Base-by-base conservation (phyloP, 1,140 invertebrate genomes). In the Anoplophora glabripennis region DNA sequence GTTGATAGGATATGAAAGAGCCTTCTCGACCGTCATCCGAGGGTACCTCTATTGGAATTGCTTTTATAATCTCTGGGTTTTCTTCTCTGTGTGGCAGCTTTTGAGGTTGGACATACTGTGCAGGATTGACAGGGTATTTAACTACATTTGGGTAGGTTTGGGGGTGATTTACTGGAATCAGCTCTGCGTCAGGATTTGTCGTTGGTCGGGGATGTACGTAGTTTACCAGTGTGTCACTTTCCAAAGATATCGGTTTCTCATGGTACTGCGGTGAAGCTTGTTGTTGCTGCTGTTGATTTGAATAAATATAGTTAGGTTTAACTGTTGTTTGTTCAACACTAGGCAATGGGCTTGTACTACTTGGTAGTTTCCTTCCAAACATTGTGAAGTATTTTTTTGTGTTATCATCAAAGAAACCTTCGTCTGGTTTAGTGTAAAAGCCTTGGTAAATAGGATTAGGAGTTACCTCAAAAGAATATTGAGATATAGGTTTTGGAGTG, bases 301-400 rank as follows among this genome's bases (percentile, higher is more conserved):
- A 28, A 28, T 28, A 28, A 28, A 28, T 28, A 18, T 34, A 10
- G 12, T 59, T 35, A 14, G 55, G 46, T 28, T 49, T 35, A 35
- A 10, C 34, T 7, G 60, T 53, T 3, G 57, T 17, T 12, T 68
- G 42, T 33, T 61, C 42, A 35, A 59, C 53, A 14, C 35, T 40
- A 9, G 69, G 70, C 21, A 74, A 18, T 36, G 80, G 83, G 47
- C 72, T 84, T 17, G 79, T 88, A 67, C 66, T 77, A 59, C 55
- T 74, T 59, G 77, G 62, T 10, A 89, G 66, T 72, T 89, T 89
- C 65, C 88, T 85, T 0, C 88, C 88, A 61, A 89, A 89, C 57
- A 86, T 81, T 18, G 86, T 87, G 61, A 89, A 89, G 47, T 88
- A 89, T 61, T 88, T 87, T 67, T 86, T 88, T 2, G 87, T 89